phyloP scores from a whole-genome alignment of 2,888 invertebrate genomes.

The Ernsta delagoae region DNA sequence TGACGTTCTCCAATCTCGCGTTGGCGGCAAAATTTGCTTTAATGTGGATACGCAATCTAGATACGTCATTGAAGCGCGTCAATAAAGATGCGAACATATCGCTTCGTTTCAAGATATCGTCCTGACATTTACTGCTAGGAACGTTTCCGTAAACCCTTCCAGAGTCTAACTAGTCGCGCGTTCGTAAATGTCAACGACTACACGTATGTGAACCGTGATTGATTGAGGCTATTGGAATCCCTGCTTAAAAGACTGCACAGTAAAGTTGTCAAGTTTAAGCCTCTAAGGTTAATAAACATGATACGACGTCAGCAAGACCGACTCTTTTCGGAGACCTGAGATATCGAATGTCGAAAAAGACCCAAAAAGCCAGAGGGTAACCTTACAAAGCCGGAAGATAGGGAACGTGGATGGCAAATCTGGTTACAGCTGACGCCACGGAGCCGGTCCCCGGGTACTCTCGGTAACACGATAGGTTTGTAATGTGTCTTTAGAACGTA shows the following conservation, averaged over 20 bases:
- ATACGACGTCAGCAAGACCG: no score
- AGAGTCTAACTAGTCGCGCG: slow-evolving; percentile 4
- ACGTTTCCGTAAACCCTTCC: slow-evolving; percentile 31
- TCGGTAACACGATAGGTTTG: slow-evolving; percentile 50
- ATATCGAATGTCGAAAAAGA: slow-evolving; percentile 29
- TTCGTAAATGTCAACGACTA: slow-evolving; percentile 14
- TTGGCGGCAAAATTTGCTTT: slow-evolving; percentile 33
- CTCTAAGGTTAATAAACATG: neutral
- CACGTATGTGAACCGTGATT: neutral
- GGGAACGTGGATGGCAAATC: slow-evolving; percentile 53
- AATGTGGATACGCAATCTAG: slow-evolving; percentile 29
- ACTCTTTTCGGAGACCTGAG: neutral
- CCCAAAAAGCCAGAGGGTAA: slow-evolving; percentile 36
- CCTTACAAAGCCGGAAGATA: slow-evolving; percentile 55
- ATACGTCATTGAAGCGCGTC: slow-evolving; percentile 35
- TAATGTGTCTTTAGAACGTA: slow-evolving; percentile 34
- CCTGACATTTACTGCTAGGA: slow-evolving; percentile 34
- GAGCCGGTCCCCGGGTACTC: slow-evolving; percentile 45
- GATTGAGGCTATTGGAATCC: neutral
- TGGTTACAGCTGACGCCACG: slow-evolving; percentile 51
- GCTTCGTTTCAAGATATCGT: slow-evolving; percentile 23
- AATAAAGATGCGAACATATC: slow-evolving; percentile 34
- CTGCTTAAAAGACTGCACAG: neutral
- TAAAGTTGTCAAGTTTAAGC: neutral
- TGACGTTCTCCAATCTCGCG: slow-evolving; percentile 21